Evolutionary conservation across 64 coral and sea anemone species (phyloP), one percentile per base, ranked within the genome.

Genomic region (Actinia equina): DNA sequence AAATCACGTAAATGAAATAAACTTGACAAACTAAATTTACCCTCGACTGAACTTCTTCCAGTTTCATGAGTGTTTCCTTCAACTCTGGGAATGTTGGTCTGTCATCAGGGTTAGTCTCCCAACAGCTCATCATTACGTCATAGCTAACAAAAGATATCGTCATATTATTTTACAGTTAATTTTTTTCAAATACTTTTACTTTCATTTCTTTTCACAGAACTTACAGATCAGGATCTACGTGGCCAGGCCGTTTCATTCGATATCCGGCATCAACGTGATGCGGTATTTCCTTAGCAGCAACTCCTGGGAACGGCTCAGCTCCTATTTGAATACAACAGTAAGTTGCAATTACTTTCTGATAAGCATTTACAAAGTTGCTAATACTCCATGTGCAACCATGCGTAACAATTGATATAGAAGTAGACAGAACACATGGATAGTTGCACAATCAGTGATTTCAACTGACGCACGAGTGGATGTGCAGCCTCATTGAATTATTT

Each of bases 281-380:
- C 5, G 79, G 79, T 6, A 82, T 82, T 49, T 82, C 79, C 52
- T 82, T 82, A 22, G 44, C 79, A 13, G 79, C 79, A 82, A 82
- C 52, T 3, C 79, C 79, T 49, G 79, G 79, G 44, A 52, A 82
- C 5, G 79, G 79, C 27, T 82, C 79, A 20, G 44, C 79, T 3
- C 79, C 79, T 82, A 82, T 80, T 37, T 4, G 10, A 56, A 56
- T 15, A 56, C 13, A 56, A 56, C 3, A 4, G 54, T 10, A 13
- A 56, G 54, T 56, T n/a, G n/a, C n/a, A n/a, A n/a, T n/a, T n/a
- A n/a, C n/a, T n/a, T n/a, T n/a, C n/a, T n/a, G n/a, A n/a, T n/a
- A n/a, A n/a, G n/a, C n/a, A n/a, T n/a, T n/a, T n/a, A n/a, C n/a
- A n/a, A n/a, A n/a, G n/a, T n/a, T n/a, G n/a, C n/a, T n/a, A n/a